These are phyloP conservation scores for Tipula vernalis DNA, from an alignment of 2,888 invertebrate genomes.

Conservation along the genomic window DNA sequence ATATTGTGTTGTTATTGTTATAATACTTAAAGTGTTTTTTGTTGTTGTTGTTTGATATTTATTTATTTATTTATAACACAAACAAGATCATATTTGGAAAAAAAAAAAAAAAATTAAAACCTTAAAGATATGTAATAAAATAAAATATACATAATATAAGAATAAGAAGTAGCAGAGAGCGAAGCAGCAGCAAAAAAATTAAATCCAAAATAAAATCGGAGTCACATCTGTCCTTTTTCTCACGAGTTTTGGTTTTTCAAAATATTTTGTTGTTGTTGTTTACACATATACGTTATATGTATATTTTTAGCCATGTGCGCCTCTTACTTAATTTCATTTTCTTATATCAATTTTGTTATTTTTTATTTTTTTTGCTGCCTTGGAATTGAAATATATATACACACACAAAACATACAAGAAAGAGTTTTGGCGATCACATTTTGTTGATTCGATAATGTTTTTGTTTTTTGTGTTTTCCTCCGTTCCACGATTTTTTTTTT, in stretches of 20 bases:
- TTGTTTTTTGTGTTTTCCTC: background rate
- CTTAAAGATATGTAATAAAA: background rate
- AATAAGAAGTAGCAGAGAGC: background rate
- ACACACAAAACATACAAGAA: background rate
- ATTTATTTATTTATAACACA: conserved; percentile 4
- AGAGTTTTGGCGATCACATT: background rate
- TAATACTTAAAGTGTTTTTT: background rate
- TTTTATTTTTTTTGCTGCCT: background rate
- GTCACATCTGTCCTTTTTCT: conserved; percentile 13
- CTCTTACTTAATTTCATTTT: conserved; percentile 4
- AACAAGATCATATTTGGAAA: background rate
- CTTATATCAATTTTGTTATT: background rate
- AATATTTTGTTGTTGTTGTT: background rate
- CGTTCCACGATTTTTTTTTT: background rate
- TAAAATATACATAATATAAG: background rate
- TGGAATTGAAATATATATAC: background rate
- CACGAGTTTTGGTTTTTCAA: conserved; percentile 9
- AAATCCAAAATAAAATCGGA: conserved; percentile 11
- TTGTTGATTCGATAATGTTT: background rate
- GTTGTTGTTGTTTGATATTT: background rate
- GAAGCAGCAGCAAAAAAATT: conserved; percentile 6
- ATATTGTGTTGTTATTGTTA: background rate
- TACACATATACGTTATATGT: background rate
- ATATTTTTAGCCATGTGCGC: background rate
- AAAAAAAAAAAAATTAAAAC: background rate